phyloP scores from a whole-genome alignment of 1,140 invertebrate species.

The Cardiocondyla obscurior region DNA sequence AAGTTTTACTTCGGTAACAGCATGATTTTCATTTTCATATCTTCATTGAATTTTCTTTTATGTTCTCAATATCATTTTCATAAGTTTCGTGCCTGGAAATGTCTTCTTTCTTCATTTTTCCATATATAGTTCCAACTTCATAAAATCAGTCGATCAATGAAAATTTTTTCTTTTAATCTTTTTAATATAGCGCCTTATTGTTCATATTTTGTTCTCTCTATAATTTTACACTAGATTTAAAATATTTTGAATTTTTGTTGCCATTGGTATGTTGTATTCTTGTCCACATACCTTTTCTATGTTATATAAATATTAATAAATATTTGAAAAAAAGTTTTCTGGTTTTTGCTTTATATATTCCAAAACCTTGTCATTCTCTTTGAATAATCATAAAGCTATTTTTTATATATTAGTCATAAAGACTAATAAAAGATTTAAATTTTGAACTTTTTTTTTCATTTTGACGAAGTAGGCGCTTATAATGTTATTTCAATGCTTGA shows the following conservation, averaged over 20 bases:
- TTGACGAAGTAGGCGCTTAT: constrained; percentile 29
- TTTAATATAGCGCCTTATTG: not conserved
- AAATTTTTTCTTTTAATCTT: not conserved
- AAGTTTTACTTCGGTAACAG: not conserved
- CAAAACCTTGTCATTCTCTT: constrained; percentile 20
- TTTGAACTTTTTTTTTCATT: constrained; percentile 54
- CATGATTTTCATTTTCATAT: not conserved
- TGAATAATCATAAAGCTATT: constrained; percentile 44
- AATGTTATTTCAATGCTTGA: constrained; percentile 37
- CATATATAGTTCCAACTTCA: not conserved
- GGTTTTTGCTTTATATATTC: constrained; percentile 5
- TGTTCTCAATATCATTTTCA: constrained; percentile 9
- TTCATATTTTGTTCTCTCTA: not conserved
- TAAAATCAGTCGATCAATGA: not conserved
- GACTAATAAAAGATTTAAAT: constrained; percentile 41
- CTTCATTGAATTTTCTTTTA: not conserved
- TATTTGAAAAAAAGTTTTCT: constrained; percentile 21
- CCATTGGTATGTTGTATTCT: constrained; percentile 3
- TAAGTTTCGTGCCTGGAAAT: not conserved
- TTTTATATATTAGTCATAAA: constrained; percentile 46
- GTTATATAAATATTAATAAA: not conserved
- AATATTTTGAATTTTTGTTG: constrained; percentile 21
- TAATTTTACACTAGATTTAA: constrained; percentile 17
- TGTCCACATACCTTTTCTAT: not conserved
- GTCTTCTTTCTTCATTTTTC: constrained; percentile 37